phyloP scores from a whole-genome alignment of 2,113 vertebrate genomes.

The Aplodontia rufa region DNA sequence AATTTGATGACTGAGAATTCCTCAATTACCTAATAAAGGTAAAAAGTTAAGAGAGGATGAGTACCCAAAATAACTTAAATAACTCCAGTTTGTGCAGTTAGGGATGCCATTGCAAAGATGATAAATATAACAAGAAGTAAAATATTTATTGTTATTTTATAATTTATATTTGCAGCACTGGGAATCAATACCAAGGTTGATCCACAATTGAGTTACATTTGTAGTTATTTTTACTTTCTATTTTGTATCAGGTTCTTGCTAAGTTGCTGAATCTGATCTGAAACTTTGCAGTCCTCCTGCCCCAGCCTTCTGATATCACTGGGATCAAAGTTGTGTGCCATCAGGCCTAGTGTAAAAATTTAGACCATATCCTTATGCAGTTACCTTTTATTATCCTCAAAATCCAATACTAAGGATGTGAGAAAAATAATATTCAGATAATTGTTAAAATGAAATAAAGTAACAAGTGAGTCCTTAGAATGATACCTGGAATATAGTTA shows the following conservation, averaged over 20 bases:
- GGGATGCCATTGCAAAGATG: background rate
- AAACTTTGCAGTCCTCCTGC: too few relatives aligned
- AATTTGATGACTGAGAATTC: background rate
- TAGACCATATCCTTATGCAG: background rate
- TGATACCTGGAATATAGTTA: background rate
- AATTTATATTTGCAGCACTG: too few relatives aligned
- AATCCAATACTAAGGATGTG: background rate
- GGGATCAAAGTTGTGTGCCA: too few relatives aligned
- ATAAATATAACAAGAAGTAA: background rate
- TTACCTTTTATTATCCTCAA: background rate
- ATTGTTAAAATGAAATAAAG: background rate
- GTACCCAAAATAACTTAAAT: background rate
- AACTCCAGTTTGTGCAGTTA: background rate
- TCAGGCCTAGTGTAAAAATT: background rate
- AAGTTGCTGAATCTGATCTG: too few relatives aligned
- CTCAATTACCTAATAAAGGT: background rate
- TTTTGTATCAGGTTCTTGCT: too few relatives aligned
- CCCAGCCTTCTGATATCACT: too few relatives aligned
- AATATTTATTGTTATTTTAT: too few relatives aligned
- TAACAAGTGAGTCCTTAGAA: background rate
- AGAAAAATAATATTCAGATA: background rate
- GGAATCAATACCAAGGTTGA: too few relatives aligned
- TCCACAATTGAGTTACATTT: too few relatives aligned
- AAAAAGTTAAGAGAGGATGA: background rate
- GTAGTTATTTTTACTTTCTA: too few relatives aligned